Conservation (phyloP, 2,888 invertebrate species). For the Scaeva pyrastri region DNA sequence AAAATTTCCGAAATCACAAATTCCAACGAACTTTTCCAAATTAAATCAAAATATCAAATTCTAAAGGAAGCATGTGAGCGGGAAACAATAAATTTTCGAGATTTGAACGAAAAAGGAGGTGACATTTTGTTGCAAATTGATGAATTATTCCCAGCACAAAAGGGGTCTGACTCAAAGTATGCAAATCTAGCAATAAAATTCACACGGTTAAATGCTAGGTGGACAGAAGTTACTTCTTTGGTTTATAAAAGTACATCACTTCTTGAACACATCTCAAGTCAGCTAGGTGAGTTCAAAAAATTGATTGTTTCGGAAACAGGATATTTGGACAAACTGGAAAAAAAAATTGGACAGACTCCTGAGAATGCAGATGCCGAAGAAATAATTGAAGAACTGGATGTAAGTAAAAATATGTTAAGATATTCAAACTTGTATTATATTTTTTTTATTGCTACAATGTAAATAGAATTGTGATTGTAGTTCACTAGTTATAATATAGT, state of each 20-base stretch:
- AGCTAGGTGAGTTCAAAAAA: slow-evolving; percentile 91
- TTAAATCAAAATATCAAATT: slow-evolving; percentile 89
- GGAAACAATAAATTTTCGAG: slow-evolving; percentile 87
- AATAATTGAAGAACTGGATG: slow-evolving; percentile 94
- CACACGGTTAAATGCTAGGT: slow-evolving; percentile 89
- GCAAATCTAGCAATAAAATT: slow-evolving; percentile 88
- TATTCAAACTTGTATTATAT: background rate
- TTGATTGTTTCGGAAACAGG: slow-evolving; percentile 89
- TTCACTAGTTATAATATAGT: too few relatives aligned
- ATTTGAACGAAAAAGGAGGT: slow-evolving; percentile 89
- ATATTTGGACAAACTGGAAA: slow-evolving; percentile 92
- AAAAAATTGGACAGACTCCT: slow-evolving; percentile 89
- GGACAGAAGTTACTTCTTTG: slow-evolving; percentile 88
- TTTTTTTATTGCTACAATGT: too few relatives aligned
- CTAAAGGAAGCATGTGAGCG: slow-evolving; percentile 90
- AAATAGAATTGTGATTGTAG: too few relatives aligned
- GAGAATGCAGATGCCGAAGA: slow-evolving; percentile 95
- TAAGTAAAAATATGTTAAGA: slow-evolving; percentile 82
- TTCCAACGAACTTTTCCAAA: slow-evolving; percentile 89
- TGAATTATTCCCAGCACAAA: slow-evolving; percentile 80
- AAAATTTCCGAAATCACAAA: slow-evolving; percentile 86
- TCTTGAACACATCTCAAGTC: slow-evolving; percentile 90
- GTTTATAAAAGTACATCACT: slow-evolving; percentile 88
- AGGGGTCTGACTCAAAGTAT: slow-evolving; percentile 83
- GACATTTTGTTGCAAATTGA: slow-evolving; percentile 87